Conservation (phyloP, 2,797 vertebrate species). For the Spea hammondii region DNA sequence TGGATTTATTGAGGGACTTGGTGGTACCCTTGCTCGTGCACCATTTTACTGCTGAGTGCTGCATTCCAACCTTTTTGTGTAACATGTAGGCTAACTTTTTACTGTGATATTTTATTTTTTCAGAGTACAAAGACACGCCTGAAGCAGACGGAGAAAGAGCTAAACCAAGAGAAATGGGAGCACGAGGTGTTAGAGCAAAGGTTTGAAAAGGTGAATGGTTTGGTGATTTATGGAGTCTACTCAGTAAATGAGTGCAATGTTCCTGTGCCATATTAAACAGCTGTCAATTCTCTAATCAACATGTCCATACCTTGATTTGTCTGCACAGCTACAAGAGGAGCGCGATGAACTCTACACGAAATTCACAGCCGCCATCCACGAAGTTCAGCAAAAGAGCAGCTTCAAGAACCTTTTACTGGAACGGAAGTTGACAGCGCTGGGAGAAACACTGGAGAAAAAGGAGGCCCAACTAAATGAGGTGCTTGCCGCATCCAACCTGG, state of each 20-base stretch:
- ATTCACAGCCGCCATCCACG: slow-evolving; percentile 74
- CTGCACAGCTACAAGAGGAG: slow-evolving; percentile 78
- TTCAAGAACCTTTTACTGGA: slow-evolving; percentile 78
- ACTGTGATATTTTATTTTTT: not conserved
- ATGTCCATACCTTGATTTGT: not conserved
- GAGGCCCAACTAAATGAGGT: slow-evolving; percentile 78
- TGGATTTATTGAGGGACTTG: too few relatives aligned
- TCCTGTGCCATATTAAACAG: too few relatives aligned
- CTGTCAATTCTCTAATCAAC: not conserved
- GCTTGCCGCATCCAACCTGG: slow-evolving; percentile 73
- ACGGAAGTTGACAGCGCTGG: slow-evolving; percentile 71
- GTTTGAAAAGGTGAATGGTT: slow-evolving; percentile 73
- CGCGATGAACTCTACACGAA: slow-evolving; percentile 75
- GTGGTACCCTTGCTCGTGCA: too few relatives aligned
- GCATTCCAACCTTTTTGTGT: too few relatives aligned
- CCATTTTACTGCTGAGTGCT: too few relatives aligned
- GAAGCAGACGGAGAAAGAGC: slow-evolving; percentile 72
- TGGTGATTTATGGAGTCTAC: not conserved
- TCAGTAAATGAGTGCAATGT: not conserved
- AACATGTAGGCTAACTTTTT: not conserved
- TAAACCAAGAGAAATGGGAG: slow-evolving; percentile 79
- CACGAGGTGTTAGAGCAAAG: slow-evolving; percentile 78
- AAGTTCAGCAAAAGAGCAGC: slow-evolving; percentile 76
- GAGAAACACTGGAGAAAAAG: slow-evolving; percentile 71
- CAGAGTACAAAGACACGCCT: slow-evolving; percentile 74